Base-by-base conservation (phyloP, 2,797 vertebrate genomes). In the Coregonus suidteri region DNA sequence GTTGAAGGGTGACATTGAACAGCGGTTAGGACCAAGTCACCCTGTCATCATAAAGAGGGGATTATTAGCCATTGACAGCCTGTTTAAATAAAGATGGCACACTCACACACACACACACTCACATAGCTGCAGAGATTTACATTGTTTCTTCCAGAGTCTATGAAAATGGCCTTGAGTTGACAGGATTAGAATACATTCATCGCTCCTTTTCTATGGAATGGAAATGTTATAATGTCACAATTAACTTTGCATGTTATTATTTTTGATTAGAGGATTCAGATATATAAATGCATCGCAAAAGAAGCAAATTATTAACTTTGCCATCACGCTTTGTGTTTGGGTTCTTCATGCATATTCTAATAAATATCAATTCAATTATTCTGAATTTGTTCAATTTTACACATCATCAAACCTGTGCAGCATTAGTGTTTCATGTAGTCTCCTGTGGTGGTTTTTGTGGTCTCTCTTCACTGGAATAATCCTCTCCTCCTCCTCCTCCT, bases 61-160 rank as follows among this genome's bases (percentile, higher is more conserved):
- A 91, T 91, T 90, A 90, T 37, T 78, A 90, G 79, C 78, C 85
- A 79, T 76, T 84, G 88, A 82, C 84, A 84, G 84, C 88, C 89
- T 87, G 88, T 83, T 85, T 86, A 88, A 87, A 92, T 91, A 85
- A 88, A 90, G 87, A 91, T 47, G 41, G 3, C 41, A 47, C 84
- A 84, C 85, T 1, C 30, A 34, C 53, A 7, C 53, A 16, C 52
- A 73, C 14, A 47, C 41, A 47, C 41, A 47, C 41, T 3, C 41
- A 47, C 9, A 47, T 47, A 47, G 14, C 30, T 6, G 16, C 34
- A 6, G 34, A 37, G 4, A 41, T 69, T 6, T 14, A 25, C 9
- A 15, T 6, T 65, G 25, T 65, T 14, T 41, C 62, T n/a, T 65
- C 20, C 62, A 11, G 6, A 25, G 20, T 30, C 3, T 25, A 65